These are phyloP conservation scores for Andrena haemorrhoa DNA, from an alignment of 2,888 invertebrate genomes.

Conservation along the genomic window DNA sequence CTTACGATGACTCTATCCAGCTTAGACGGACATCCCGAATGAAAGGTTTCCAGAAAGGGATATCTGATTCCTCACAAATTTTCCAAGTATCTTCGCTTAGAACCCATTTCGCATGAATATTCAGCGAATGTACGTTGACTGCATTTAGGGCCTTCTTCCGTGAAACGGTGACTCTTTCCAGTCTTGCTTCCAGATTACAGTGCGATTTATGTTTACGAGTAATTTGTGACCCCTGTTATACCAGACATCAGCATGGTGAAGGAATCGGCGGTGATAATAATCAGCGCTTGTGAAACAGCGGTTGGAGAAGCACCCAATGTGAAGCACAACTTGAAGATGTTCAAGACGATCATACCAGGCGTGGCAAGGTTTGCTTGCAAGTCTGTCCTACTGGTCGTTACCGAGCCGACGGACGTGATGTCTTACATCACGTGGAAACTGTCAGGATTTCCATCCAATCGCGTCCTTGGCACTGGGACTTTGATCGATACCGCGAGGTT, in stretches of 20 bases:
- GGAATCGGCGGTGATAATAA: slow-evolving; percentile 79
- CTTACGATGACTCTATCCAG: slow-evolving; percentile 51
- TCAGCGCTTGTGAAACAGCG: slow-evolving; percentile 71
- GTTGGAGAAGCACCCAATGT: slow-evolving; percentile 69
- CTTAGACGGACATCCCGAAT: slow-evolving; percentile 32
- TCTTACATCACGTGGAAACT: slow-evolving; percentile 87
- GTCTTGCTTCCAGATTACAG: neutral
- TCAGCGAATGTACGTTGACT: slow-evolving; percentile 6
- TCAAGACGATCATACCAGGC: slow-evolving; percentile 76
- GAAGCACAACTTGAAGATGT: slow-evolving; percentile 75
- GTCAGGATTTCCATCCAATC: slow-evolving; percentile 86
- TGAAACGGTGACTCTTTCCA: neutral
- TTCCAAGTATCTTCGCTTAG: slow-evolving; percentile 32
- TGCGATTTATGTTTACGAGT: neutral
- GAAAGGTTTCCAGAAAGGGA: slow-evolving; percentile 46
- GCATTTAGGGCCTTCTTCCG: too few species aligned
- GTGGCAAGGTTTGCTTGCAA: slow-evolving; percentile 77
- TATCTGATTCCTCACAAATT: slow-evolving; percentile 53
- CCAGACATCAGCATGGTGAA: slow-evolving; percentile 77
- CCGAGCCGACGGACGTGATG: slow-evolving; percentile 86
- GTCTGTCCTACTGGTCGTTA: slow-evolving; percentile 77
- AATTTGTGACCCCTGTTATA: neutral
- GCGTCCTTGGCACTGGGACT: slow-evolving; percentile 87
- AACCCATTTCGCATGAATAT: slow-evolving; percentile 46
- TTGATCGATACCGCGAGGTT: slow-evolving; percentile 87